These are phyloP conservation scores for Meloidogyne exigua DNA, from an alignment of 1,140 invertebrate genomes.

Conservation along the genomic window DNA sequence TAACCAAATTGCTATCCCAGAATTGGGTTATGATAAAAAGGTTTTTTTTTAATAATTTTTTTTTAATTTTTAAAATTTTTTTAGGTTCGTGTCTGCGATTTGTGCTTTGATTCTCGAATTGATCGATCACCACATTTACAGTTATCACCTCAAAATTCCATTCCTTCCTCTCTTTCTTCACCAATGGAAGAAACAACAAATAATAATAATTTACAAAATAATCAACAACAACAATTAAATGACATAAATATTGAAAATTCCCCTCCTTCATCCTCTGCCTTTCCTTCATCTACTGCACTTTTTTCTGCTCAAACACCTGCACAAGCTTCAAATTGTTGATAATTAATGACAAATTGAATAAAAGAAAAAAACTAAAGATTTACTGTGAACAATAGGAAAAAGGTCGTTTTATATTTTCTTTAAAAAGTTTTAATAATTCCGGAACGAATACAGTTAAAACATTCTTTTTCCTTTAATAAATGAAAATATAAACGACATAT, in stretches of 20 bases:
- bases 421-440: no score
- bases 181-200: not conserved
- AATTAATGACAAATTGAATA: not conserved
- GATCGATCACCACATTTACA: not conserved
- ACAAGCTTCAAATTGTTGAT: slow-evolving; percentile 4
- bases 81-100: slow-evolving; percentile 58
- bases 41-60: slow-evolving; percentile 17
- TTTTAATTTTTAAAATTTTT: slow-evolving; percentile 10
- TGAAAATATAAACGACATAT: no score
- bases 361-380: not conserved
- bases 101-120: slow-evolving; percentile 61
- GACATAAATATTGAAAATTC: not conserved
- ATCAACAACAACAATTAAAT: not conserved
- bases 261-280: slow-evolving; percentile 10
- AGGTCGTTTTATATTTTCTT: no score
- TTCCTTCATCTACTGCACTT: not conserved
- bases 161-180: slow-evolving; percentile 10
- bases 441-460: no score
- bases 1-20: slow-evolving; percentile 54
- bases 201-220: not conserved
- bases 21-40: slow-evolving; percentile 60
- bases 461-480: no score
- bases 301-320: not conserved
- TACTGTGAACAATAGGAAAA: not conserved
- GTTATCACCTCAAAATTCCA: slow-evolving; percentile 4